Base-by-base conservation (phyloP, 2,113 vertebrate species). In the Entosphenus tridentatus region DNA sequence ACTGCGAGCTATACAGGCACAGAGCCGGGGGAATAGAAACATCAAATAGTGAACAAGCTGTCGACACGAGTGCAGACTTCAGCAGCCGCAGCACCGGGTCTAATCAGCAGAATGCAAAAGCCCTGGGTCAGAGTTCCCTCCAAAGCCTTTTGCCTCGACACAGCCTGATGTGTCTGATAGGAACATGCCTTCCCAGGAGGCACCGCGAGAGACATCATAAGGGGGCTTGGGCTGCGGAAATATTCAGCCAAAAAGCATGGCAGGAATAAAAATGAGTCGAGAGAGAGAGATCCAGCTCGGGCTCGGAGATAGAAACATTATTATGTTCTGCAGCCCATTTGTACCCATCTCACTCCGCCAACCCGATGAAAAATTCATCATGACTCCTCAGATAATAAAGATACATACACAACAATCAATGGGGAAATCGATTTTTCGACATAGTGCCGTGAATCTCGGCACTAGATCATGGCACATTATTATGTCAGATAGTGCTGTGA, bases 91-190 rank as follows among this genome's bases (percentile, higher is more conserved):
- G 62, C 8, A n/a, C n/a, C 10, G n/a, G 10, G 62, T 65, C 62
- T 65, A 65, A 65, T 65, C 62, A 65, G 62, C 62, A 65, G 62
- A 65, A 65, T 65, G 62, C 62, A 65, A 65, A 65, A 65, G 62
- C 62, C n/a, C 21, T 21, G 21, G 62, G 62, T 65, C 62, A 65
- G 62, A 65, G 62, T 65, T 65, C n/a, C 62, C 21, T 65, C 62
- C 62, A 65, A 21, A 65, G 62, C 62, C 21, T 65, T 21, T 65
- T 65, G 39, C 62, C 62, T 16, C 62, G n/a, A n/a, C 62, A 21
- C n/a, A n/a, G 62, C n/a, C 62, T 65, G 62, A 65, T 65, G 62
- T 65, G 62, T 65, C 62, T 65, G 62, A 65, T 65, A 65, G 62
- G 62, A 65, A 21, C 62, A 65, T 21, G 62, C 8, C n/a, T n/a